Conservation (phyloP, 2,797 vertebrate species). For the Diglossa cyanea region DNA sequence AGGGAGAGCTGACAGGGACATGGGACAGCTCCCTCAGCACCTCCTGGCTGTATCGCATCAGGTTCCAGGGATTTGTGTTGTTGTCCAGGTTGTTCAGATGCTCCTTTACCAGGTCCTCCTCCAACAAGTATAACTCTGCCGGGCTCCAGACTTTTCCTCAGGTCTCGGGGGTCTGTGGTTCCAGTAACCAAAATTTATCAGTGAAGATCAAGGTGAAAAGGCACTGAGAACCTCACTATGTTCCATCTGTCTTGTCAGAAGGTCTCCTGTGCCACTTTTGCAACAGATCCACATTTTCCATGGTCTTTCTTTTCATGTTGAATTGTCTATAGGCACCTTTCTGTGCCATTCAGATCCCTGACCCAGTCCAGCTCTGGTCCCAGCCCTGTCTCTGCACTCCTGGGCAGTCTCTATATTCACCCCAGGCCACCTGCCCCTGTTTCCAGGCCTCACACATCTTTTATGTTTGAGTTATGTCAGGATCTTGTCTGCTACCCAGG, state of each 20-base stretch:
- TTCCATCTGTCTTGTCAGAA: not conserved
- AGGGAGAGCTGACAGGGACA: not conserved
- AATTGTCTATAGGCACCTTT: fast-evolving
- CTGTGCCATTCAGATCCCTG: not conserved
- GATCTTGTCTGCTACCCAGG: not conserved
- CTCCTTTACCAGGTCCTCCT: not conserved
- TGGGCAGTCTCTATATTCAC: not conserved
- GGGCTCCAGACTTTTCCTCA: not conserved
- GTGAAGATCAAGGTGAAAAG: not conserved
- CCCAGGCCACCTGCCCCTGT: not conserved
- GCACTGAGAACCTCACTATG: fast-evolving
- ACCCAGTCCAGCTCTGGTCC: fast-evolving
- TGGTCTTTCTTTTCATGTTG: not conserved
- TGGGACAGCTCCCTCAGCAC: not conserved
- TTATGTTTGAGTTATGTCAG: not conserved
- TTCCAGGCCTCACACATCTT: not conserved
- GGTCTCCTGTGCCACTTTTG: not conserved
- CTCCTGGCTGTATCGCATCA: not conserved
- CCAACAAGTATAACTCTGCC: not conserved
- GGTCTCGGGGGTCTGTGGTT: not conserved
- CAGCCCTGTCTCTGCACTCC: not conserved
- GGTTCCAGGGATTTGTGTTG: not conserved
- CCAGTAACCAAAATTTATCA: not conserved
- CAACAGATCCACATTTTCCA: not conserved
- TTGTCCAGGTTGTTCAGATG: not conserved